Percentiles rank a stretch among this genome's conserved stretches.
phyloP scores from a whole-genome alignment of 2,113 vertebrate genomes.

The Anguilla japonica region DNA sequence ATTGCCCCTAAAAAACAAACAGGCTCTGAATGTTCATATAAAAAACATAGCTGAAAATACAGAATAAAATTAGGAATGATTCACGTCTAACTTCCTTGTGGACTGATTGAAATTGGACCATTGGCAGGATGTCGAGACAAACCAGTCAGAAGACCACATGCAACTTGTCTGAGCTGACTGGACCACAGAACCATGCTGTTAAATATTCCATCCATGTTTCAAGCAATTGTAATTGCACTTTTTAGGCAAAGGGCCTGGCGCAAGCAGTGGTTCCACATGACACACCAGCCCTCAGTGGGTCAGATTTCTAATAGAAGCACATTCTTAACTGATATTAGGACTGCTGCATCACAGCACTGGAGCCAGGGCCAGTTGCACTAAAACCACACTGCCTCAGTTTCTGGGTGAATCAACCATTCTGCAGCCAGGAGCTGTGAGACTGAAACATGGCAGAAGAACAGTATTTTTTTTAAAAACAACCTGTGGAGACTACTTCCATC shows the following conservation, averaged over 20 bases:
- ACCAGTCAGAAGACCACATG: not conserved
- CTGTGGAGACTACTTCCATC: not conserved
- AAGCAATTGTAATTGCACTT: not conserved
- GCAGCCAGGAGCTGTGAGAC: not conserved
- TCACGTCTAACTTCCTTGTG: not conserved
- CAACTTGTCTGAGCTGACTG: not conserved
- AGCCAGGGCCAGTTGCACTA: not conserved
- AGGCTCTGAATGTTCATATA: not conserved
- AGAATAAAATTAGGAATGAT: not conserved
- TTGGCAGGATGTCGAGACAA: not conserved
- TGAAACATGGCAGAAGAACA: not conserved
- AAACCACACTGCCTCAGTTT: not conserved
- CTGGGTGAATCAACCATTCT: not conserved
- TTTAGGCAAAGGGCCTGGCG: not conserved
- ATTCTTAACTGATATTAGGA: not conserved
- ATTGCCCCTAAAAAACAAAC: not conserved
- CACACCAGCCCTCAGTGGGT: not conserved
- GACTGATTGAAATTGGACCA: not conserved
- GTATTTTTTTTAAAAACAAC: not conserved
- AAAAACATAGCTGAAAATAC: not conserved
- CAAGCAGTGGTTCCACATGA: not conserved
- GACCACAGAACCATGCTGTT: not conserved
- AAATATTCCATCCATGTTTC: conserved; percentile 3
- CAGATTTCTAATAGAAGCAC: not conserved
- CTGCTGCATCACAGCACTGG: not conserved